phyloP scores from a whole-genome alignment of 2,113 vertebrate genomes.

The Ancistrus triradiatus region DNA sequence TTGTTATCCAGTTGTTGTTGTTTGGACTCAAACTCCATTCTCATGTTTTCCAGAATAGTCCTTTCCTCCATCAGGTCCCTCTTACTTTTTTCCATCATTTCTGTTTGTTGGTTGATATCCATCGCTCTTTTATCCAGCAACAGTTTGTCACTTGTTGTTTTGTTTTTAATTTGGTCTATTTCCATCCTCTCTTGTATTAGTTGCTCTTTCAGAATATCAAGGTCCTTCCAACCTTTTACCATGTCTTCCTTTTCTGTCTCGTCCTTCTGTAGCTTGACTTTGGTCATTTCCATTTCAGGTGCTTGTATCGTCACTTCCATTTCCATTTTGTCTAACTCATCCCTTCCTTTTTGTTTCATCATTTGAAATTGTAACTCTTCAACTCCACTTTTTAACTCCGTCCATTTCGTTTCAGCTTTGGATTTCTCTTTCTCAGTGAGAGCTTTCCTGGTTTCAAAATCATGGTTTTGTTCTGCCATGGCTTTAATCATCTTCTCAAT shows the following conservation, averaged over 20 bases:
- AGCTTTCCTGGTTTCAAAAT: background rate
- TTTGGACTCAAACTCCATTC: slow-evolving; percentile 5
- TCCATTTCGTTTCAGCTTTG: slow-evolving; percentile 1
- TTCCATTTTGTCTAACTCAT: background rate
- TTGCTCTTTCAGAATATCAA: background rate
- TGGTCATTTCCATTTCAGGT: background rate
- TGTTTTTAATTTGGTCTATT: background rate
- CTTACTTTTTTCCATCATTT: slow-evolving; percentile 45
- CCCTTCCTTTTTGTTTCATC: background rate
- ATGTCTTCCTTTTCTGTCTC: slow-evolving; percentile 1
- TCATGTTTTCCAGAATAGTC: slow-evolving; percentile 10
- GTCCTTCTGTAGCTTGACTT: background rate
- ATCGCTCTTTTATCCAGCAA: background rate
- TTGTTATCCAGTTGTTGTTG: background rate
- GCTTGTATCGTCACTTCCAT: slow-evolving; percentile 13
- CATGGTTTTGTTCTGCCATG: background rate
- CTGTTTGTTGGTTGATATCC: slow-evolving; percentile 15
- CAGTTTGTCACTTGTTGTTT: background rate
- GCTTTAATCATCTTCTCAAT: background rate
- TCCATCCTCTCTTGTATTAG: background rate
- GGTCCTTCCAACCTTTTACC: background rate
- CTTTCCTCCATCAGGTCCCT: slow-evolving; percentile 35
- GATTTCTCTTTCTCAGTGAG: background rate
- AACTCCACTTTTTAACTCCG: background rate
- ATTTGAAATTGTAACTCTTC: slow-evolving; percentile 9